Conservation (phyloP, 1,140 invertebrate species). For the Drosophila novamexicana region DNA sequence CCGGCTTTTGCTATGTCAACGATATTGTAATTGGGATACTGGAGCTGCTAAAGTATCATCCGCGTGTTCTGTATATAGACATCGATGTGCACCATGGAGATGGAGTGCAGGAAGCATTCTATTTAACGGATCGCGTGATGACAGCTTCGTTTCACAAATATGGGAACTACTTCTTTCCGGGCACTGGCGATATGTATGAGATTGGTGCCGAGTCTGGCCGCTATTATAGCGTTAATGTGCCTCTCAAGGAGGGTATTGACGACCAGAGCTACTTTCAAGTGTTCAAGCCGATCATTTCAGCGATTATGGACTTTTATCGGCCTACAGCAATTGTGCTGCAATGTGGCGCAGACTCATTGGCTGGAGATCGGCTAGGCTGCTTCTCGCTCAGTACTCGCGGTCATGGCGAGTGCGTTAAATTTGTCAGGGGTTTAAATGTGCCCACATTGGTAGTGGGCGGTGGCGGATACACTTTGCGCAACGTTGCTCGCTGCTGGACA, state of each 20-base stretch:
- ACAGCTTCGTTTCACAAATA: conserved; percentile 99
- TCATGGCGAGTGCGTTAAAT: conserved; percentile 98
- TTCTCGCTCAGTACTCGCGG: conserved; percentile 88
- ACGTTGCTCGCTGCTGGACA: conserved; percentile 99
- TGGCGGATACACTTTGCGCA: conserved; percentile 94
- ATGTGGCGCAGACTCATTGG: conserved; percentile 99
- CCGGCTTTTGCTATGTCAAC: conserved; percentile 89
- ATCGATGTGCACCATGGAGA: conserved; percentile 99
- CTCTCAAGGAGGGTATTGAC: conserved; percentile 98
- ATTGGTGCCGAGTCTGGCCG: conserved; percentile 96
- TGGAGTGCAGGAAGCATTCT: conserved; percentile 99
- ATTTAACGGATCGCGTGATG: conserved; percentile 99
- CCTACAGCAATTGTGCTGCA: conserved; percentile 99
- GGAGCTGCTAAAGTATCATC: conserved; percentile 97
- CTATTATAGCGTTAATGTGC: conserved; percentile 99
- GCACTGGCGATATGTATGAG: conserved; percentile 99
- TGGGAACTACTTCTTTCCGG: conserved; percentile 99
- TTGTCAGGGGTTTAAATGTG: conserved; percentile 96
- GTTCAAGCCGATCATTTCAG: conserved; percentile 96
- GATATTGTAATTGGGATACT: conserved; percentile 99
- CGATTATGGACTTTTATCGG: conserved; percentile 98
- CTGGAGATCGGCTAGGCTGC: conserved; percentile 93
- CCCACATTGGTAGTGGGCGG: conserved; percentile 97
- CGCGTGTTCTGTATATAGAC: conserved; percentile 98
- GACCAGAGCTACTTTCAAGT: conserved; percentile 96